Percentiles rank a stretch among this genome's conserved stretches.
These are phyloP conservation scores for Tragelaphus imberbis DNA, from an alignment of 2,113 vertebrate genomes.

Conservation along the genomic window DNA sequence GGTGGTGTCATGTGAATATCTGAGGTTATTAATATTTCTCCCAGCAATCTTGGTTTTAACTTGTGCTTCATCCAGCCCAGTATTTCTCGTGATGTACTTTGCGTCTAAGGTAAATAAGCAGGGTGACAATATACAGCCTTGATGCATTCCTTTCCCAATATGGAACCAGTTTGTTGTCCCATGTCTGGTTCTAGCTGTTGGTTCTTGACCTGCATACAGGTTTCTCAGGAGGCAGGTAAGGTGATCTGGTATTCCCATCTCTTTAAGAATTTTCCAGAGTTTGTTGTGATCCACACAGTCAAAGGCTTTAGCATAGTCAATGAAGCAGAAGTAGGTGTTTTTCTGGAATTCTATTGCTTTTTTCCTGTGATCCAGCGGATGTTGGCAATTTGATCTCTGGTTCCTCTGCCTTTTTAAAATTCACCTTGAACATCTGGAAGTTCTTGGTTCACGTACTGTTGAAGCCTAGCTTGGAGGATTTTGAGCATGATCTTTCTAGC, in stretches of 20 bases:
- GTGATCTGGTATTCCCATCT: not conserved
- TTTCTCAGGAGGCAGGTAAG: not conserved
- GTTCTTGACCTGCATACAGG: not conserved
- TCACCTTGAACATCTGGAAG: not conserved
- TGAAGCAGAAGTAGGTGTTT: not conserved
- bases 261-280: not conserved
- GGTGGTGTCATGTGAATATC: not conserved
- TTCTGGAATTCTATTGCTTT: not conserved
- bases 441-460: not conserved
- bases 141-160: not conserved
- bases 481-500: not conserved
- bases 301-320: not conserved
- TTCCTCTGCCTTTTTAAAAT: not conserved
- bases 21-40: not conserved
- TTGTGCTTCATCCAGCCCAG: not conserved
- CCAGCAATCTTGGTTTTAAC: not conserved
- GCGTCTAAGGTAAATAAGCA: not conserved
- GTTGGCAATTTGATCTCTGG: not conserved
- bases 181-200: not conserved
- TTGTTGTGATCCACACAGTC: not conserved
- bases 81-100: not conserved
- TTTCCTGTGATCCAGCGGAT: not conserved
- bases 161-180: not conserved
- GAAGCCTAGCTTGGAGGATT: not conserved
- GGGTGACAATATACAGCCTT: not conserved